Conservation (phyloP, 2,888 invertebrate genomes). For the Lutraria lutraria region DNA sequence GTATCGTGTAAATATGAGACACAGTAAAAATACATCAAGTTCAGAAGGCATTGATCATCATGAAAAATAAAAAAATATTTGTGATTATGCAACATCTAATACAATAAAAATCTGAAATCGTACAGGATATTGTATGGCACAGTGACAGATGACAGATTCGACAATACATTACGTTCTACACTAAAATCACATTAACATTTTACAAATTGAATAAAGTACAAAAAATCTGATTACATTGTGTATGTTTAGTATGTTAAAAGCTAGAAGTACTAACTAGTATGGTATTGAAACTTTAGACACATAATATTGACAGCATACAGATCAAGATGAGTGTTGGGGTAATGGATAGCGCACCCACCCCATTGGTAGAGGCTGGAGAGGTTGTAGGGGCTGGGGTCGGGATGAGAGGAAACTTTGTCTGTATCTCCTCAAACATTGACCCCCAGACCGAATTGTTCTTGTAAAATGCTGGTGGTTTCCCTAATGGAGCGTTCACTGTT, state of each 20-base stretch:
- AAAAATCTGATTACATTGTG: not conserved
- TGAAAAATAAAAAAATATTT: no score
- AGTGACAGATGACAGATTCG: not conserved
- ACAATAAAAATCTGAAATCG: no score
- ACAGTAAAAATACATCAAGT: no score
- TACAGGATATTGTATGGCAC: not conserved
- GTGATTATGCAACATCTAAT: no score
- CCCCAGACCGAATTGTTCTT: conserved; percentile 70
- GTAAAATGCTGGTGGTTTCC: conserved; percentile 82
- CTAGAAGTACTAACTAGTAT: no score
- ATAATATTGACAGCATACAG: not conserved
- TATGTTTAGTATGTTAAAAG: no score
- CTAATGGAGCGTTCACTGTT: conserved; percentile 76
- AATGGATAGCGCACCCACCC: not conserved
- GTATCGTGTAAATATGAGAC: no score
- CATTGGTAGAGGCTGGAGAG: not conserved
- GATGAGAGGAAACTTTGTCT: conserved; percentile 54
- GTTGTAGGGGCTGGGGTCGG: conserved; percentile 20
- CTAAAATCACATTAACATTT: not conserved
- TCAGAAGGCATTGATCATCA: no score
- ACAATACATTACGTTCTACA: not conserved
- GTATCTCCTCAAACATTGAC: conserved; percentile 64
- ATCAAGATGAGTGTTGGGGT: not conserved
- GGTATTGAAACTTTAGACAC: not conserved
- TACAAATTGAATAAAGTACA: not conserved